Percentiles rank a stretch among this genome's conserved stretches.
Evolutionary conservation across 2,888 invertebrate species (phyloP).

Genomic region (Chrysopilus asiliformis): DNA sequence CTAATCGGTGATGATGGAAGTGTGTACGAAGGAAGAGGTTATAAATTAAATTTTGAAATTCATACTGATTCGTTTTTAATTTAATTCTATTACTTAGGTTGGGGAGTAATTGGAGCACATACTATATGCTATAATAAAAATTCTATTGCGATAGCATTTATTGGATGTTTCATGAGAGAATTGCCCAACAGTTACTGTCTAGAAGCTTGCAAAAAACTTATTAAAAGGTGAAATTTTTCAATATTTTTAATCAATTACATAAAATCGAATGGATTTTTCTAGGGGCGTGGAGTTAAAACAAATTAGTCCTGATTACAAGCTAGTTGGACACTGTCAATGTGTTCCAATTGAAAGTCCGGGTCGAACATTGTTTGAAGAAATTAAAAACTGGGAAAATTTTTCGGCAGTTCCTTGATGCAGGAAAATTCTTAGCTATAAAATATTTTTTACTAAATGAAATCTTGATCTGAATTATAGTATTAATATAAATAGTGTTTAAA

Average conservation of each 20-base stretch:
- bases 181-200: constrained; percentile 35
- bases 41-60: no score
- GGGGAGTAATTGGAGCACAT: constrained; percentile 41
- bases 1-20: constrained; percentile 45
- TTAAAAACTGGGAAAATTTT: constrained; percentile 42
- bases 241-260: constrained; percentile 1
- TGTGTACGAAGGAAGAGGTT: constrained; percentile 41
- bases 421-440: no score
- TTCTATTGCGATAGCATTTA: constrained; percentile 40
- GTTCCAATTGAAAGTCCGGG: constrained; percentile 40
- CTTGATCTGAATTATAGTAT: no score
- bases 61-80: no score
- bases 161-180: constrained; percentile 40
- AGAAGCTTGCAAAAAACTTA: constrained; percentile 35
- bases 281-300: constrained; percentile 38
- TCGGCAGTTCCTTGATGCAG: no score
- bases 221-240: constrained; percentile 21
- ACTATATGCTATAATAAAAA: constrained; percentile 39
- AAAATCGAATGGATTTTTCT: constrained; percentile 14
- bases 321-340: constrained; percentile 42
- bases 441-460: no score
- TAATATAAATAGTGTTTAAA: no score
- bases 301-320: constrained; percentile 36
- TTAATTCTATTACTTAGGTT: constrained; percentile 29
- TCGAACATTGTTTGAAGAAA: constrained; percentile 36